Conservation (phyloP, 2,113 vertebrate genomes). For the Bos taurus region DNA sequence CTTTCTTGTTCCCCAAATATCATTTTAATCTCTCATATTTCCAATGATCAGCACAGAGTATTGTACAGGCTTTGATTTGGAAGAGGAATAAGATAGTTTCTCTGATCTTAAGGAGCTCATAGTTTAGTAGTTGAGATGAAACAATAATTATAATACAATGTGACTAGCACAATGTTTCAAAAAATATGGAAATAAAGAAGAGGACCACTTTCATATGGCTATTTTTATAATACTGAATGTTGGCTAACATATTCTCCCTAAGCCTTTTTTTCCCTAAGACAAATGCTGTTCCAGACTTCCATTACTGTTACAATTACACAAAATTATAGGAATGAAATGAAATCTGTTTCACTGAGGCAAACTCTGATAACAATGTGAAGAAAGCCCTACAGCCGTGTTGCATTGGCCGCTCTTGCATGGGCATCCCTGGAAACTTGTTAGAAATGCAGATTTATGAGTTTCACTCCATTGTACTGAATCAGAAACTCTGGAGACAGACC, state of each 20-base stretch:
- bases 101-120: background rate
- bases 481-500: background rate
- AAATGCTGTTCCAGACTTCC: background rate
- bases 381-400: background rate
- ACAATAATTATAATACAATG: background rate
- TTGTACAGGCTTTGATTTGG: background rate
- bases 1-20: background rate
- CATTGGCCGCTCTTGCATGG: fast-evolving
- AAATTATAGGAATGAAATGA: background rate
- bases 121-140: background rate
- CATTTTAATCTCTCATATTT: background rate
- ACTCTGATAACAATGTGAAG: background rate
- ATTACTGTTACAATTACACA: background rate
- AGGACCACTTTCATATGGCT: background rate
- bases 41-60: background rate
- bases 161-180: background rate
- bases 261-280: background rate
- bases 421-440: background rate
- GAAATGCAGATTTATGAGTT: background rate
- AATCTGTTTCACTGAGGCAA: background rate
- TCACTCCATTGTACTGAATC: background rate
- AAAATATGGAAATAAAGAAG: background rate
- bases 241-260: background rate
- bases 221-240: background rate
- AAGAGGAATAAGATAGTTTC: background rate